phyloP scores from a whole-genome alignment of 2,113 vertebrate species.

The Xyrauchen texanus region DNA sequence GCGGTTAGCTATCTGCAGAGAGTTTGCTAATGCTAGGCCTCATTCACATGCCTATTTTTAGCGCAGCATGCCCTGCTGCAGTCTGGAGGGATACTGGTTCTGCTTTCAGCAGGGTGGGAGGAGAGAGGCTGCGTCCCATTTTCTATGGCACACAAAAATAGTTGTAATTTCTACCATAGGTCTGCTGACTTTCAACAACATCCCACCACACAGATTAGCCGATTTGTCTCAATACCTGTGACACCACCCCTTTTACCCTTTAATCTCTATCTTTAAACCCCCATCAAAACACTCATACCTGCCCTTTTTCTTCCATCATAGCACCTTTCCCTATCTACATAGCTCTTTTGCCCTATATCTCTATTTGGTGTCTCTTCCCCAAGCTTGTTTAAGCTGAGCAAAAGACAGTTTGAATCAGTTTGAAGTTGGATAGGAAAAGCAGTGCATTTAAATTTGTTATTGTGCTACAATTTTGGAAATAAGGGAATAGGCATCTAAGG shows the following conservation, averaged over 20 bases:
- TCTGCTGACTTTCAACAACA: not conserved
- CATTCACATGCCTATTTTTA: conserved; percentile 51
- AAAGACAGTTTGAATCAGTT: conserved; percentile 17
- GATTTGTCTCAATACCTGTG: conserved; percentile 43
- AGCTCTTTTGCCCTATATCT: not conserved
- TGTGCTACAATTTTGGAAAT: conserved; percentile 1
- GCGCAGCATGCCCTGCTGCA: conserved; percentile 34
- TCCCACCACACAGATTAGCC: conserved; percentile 35
- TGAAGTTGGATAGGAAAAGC: conserved; percentile 1
- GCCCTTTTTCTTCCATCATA: conserved; percentile 18
- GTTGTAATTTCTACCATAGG: conserved; percentile 23
- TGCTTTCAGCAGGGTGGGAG: conserved; percentile 40
- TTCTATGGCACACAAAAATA: conserved; percentile 44
- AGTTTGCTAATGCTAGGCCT: conserved; percentile 37
- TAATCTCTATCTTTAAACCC: conserved; percentile 37
- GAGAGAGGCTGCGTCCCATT: conserved; percentile 38
- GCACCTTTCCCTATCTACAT: conserved; percentile 9
- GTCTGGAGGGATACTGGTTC: conserved; percentile 51
- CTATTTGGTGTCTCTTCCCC: not conserved
- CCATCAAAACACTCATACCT: conserved; percentile 16
- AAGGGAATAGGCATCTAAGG: not conserved
- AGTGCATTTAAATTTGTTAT: not conserved
- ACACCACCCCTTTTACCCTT: conserved; percentile 24
- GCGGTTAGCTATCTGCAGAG: conserved; percentile 29
- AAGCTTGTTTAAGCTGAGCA: not conserved